Conservation (phyloP, 2,888 invertebrate species). For the Operophtera brumata region DNA sequence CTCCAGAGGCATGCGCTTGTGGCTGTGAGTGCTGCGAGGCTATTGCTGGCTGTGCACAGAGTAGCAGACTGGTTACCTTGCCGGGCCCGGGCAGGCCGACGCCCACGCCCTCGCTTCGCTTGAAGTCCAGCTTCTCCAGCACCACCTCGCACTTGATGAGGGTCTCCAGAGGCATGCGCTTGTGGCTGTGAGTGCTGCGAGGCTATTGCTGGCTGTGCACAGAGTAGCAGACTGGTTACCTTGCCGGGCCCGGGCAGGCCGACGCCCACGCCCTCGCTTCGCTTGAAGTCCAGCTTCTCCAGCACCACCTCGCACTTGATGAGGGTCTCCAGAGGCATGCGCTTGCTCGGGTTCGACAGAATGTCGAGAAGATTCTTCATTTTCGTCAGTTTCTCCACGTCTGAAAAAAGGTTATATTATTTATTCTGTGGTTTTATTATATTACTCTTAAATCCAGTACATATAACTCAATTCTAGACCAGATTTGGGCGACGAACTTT, state of each 20-base stretch:
- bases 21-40: too few species aligned
- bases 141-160: slow-evolving; percentile 96
- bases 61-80: slow-evolving; percentile 47
- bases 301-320: slow-evolving; percentile 96
- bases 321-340: slow-evolving; percentile 93
- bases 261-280: slow-evolving; percentile 81
- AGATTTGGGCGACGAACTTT: too few species aligned
- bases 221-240: slow-evolving; percentile 37
- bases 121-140: slow-evolving; percentile 91
- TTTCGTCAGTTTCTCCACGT: slow-evolving; percentile 94
- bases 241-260: slow-evolving; percentile 62
- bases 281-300: slow-evolving; percentile 90
- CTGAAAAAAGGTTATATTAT: slow-evolving; percentile 68
- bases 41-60: not conserved
- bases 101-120: slow-evolving; percentile 82
- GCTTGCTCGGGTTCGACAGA: slow-evolving; percentile 92
- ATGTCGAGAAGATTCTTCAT: slow-evolving; percentile 97
- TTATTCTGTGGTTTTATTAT: too few species aligned
- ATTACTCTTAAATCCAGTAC: too few species aligned
- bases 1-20: slow-evolving; percentile 93
- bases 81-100: slow-evolving; percentile 61
- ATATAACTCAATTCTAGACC: too few species aligned
- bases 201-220: not conserved
- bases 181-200: too few species aligned
- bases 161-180: slow-evolving; percentile 93